phyloP scores from a whole-genome alignment of 2,797 vertebrate genomes.

The Cottoperca gobio region DNA sequence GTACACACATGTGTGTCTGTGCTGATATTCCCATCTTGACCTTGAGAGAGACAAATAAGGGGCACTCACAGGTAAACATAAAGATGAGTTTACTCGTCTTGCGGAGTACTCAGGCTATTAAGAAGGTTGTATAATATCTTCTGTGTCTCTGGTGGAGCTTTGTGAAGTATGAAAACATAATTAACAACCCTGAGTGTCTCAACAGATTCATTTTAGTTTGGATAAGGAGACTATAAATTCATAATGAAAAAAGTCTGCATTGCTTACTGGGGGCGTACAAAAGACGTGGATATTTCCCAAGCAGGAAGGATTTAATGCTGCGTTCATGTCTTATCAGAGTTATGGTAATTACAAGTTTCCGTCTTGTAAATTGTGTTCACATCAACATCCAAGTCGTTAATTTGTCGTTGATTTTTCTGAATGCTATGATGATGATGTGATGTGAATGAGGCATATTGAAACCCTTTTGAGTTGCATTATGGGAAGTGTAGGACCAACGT shows the following conservation, averaged over 20 bases:
- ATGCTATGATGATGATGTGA: neutral
- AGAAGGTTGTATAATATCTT: neutral
- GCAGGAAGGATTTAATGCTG: neutral
- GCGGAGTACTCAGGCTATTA: neutral
- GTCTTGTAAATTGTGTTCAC: neutral
- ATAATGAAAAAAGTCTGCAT: neutral
- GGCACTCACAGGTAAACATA: conserved; percentile 15
- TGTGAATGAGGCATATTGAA: neutral
- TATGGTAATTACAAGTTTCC: neutral
- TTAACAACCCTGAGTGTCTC: neutral
- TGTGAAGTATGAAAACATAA: no score
- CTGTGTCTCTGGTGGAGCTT: neutral
- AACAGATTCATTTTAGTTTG: conserved; percentile 4
- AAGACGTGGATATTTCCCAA: neutral
- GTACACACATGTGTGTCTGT: neutral
- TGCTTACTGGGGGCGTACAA: neutral
- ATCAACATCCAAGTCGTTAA: neutral
- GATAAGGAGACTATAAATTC: neutral
- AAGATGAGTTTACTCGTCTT: neutral
- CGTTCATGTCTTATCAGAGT: neutral
- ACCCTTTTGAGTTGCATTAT: conserved; percentile 1
- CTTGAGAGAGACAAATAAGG: conserved; percentile 9
- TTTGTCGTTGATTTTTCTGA: neutral
- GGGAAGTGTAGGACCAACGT: conserved; percentile 20
- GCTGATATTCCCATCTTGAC: conserved; percentile 16